These are phyloP conservation scores for Actenoides hombroni DNA, from an alignment of 2,113 vertebrate genomes.

Conservation along the genomic window DNA sequence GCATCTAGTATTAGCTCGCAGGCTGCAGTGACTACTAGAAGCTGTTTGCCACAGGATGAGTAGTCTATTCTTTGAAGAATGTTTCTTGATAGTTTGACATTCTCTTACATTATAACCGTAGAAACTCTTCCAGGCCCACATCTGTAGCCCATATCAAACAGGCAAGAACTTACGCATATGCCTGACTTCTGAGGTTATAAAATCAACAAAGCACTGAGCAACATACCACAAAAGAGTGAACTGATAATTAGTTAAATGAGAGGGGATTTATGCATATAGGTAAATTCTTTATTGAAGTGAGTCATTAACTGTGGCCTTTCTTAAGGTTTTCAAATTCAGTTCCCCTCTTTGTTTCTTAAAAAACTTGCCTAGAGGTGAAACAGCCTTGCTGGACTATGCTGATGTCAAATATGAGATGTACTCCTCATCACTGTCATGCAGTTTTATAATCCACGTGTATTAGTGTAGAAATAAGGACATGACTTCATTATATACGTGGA, in stretches of 20 bases:
- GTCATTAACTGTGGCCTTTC: background rate
- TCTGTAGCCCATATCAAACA: background rate
- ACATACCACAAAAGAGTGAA: accelerated
- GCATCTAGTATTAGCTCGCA: background rate
- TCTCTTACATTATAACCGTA: background rate
- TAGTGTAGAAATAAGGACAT: background rate
- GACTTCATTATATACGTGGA: constrained; percentile 28
- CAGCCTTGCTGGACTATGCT: background rate
- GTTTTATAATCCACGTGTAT: background rate
- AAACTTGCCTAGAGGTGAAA: background rate
- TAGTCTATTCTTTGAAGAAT: background rate
- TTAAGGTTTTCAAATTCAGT: background rate
- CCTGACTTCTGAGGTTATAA: background rate
- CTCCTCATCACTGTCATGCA: background rate
- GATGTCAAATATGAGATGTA: background rate
- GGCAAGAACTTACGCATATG: accelerated
- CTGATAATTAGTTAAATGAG: background rate
- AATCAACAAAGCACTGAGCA: background rate
- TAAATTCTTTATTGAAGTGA: background rate
- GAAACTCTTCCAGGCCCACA: background rate
- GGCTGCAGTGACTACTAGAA: background rate
- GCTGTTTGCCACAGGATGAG: background rate
- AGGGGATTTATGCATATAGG: background rate
- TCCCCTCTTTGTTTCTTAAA: background rate
- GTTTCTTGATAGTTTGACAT: background rate